phyloP scores from a whole-genome alignment of 2,888 invertebrate species.

The Strigamia crassipes region DNA sequence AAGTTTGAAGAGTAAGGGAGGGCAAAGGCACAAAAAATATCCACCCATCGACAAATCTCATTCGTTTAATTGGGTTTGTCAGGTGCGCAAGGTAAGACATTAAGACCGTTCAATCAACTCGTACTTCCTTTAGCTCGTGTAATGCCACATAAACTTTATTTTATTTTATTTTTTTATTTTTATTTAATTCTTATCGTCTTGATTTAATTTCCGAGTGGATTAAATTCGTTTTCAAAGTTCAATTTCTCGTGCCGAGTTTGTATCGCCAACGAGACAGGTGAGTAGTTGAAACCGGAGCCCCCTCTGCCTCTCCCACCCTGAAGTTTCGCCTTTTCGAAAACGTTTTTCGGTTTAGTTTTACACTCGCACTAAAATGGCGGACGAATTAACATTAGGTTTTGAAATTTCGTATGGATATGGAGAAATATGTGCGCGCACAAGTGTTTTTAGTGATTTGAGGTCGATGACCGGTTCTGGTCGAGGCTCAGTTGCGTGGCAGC shows the following conservation, averaged over 20 bases:
- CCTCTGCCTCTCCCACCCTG: neutral
- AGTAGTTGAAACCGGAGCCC: neutral
- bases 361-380: neutral
- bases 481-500: constrained; percentile 40
- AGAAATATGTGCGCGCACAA: neutral
- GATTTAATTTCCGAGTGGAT: neutral
- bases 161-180: neutral
- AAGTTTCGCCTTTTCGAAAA: neutral
- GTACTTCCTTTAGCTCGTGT: neutral
- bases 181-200: no score
- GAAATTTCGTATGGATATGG: neutral
- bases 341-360: neutral
- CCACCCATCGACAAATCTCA: constrained; percentile 38
- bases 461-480: constrained; percentile 40
- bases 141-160: neutral
- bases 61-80: constrained; percentile 26
- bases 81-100: constrained; percentile 28
- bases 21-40: constrained; percentile 36
- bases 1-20: constrained; percentile 44
- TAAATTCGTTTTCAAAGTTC: neutral
- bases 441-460: constrained; percentile 31
- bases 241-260: neutral
- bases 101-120: neutral
- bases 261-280: neutral
- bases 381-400: neutral